A percentile compares a stretch with the other conserved stretches of the same genome.
These are phyloP conservation scores for Trachymyrmex septentrionalis DNA, from an alignment of 1,140 invertebrate species.

Conservation along the genomic window DNA sequence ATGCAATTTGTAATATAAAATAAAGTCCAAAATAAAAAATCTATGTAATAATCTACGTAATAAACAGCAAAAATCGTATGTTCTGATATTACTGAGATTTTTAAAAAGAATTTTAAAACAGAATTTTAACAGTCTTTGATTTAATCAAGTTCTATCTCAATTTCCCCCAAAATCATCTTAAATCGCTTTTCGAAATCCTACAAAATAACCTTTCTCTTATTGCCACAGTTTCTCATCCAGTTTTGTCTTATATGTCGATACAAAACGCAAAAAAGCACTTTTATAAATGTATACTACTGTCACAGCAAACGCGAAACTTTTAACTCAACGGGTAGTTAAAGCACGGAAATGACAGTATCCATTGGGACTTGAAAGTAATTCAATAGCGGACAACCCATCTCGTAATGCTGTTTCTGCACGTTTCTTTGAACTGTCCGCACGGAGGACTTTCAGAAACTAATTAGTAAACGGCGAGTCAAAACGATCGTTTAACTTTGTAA, in stretches of 20 bases:
- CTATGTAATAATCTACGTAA: too few relatives aligned
- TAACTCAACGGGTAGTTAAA: conserved; percentile 45
- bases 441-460: conserved; percentile 62
- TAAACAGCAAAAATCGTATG: not conserved
- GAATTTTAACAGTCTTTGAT: not conserved
- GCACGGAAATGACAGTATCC: conserved; percentile 42
- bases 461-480: conserved; percentile 63
- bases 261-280: not conserved
- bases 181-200: not conserved
- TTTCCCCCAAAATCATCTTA: not conserved
- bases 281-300: not conserved
- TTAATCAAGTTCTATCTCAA: not conserved
- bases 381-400: conserved; percentile 39
- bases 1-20: not conserved
- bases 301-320: conserved; percentile 6
- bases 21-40: not conserved
- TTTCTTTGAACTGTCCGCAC: conserved; percentile 58
- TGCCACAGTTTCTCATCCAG: not conserved
- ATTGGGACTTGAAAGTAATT: conserved; percentile 60
- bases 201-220: not conserved
- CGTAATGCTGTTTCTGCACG: conserved; percentile 59
- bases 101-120: not conserved
- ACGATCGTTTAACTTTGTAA: conserved; percentile 65
- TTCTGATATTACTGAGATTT: not conserved
- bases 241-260: not conserved